Conservation (phyloP, 2,113 vertebrate species). For the Diglossa brunneiventris region DNA sequence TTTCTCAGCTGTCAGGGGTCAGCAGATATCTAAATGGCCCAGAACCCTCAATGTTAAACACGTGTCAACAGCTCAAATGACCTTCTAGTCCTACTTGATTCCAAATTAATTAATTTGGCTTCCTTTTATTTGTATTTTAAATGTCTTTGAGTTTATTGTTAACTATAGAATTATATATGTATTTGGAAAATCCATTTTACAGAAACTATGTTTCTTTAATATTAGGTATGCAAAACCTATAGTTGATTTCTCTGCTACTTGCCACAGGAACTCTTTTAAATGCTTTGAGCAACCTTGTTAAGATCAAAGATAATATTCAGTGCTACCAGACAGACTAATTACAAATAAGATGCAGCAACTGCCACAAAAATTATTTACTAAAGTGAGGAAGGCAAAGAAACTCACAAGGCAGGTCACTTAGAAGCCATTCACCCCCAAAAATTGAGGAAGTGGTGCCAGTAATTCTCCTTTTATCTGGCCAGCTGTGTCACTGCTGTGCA, state of each 20-base stretch:
- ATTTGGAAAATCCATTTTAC: not conserved
- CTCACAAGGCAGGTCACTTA: not conserved
- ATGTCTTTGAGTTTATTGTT: not conserved
- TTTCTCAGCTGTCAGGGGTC: not conserved
- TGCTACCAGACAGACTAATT: not conserved
- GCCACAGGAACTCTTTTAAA: not conserved
- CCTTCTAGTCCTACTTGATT: not conserved
- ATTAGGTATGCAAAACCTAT: not conserved
- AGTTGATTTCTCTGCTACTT: not conserved
- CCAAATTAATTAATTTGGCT: not conserved
- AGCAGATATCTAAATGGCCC: not conserved
- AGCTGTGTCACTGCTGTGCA: not conserved
- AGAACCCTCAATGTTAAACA: not conserved
- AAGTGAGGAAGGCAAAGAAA: not conserved
- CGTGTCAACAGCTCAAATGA: not conserved
- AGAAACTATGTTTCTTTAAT: not conserved
- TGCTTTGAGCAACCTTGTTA: not conserved
- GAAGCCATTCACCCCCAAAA: accelerated
- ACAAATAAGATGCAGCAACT: not conserved
- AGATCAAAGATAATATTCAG: not conserved
- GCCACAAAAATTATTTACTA: not conserved
- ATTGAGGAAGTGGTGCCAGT: not conserved
- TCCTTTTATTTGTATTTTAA: not conserved
- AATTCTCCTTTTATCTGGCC: not conserved
- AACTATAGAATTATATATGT: not conserved